Base-by-base conservation (phyloP, 2,888 invertebrate species). In the Aporophyla nigra region DNA sequence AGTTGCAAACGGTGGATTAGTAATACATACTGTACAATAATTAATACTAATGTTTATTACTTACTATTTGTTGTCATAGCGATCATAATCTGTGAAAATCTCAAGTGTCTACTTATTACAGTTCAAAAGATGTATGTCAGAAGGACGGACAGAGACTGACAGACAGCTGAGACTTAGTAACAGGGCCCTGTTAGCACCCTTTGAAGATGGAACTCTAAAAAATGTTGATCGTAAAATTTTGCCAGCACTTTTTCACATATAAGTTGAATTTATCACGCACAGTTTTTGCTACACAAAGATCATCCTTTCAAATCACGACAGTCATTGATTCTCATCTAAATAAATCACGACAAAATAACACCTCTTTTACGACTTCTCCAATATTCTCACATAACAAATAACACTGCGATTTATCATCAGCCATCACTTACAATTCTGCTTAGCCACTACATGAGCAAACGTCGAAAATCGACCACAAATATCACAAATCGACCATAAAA, bases 401-500 rank as follows among this genome's bases (percentile, higher is more conserved):
- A 33, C 24, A n/a, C 0, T 51, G 16, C 54, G 58, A 74, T 62
- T 74, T 72, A 76, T 19, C 46, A 62, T 43, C 21, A 27, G 6
- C 59, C 19, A 62, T 71, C 67, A 61, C 43, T 68, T 51, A 63
- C 72, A 76, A 58, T 66, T 61, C n/a, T 69, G 19, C 51, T n/a
- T 49, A 24, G 0, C 59, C 27, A 49, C 53, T 53, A 21, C 46
- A 76, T 71, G 76, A 81, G 51, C 59, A 67, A 78, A 79, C 76
- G 19, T 49, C 54, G 71, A 65, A 73, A 76, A 80, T 78, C 70
- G 27, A 61, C 83, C 76, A 85, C 86, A 87, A 87, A 88, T 82
- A 85, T 83, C 83, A 78, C 83, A 85, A 87, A 90, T 86, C 74
- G 83, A 19, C 71, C 82, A 82, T 86, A 88, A 86, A 85, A 85